Evolutionary conservation across 2,888 invertebrate species (phyloP).

Genomic region (Dasysyrphus albostriatus): DNA sequence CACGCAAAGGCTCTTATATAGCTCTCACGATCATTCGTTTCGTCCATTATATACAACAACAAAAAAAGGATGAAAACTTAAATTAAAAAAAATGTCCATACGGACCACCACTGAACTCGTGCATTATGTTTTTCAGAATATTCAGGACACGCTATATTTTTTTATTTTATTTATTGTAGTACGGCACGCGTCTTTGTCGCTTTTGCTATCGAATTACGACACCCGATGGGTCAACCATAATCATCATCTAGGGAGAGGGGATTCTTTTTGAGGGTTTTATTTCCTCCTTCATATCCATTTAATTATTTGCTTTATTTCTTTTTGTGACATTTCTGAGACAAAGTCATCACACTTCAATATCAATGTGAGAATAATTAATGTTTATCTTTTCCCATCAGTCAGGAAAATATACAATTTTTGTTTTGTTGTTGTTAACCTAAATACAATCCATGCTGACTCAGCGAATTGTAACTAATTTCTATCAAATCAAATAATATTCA

Average conservation of each 20-base stretch:
- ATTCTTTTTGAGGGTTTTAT: constrained; percentile 3
- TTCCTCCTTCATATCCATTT: constrained; percentile 6
- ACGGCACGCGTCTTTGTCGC: constrained; percentile 64
- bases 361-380: constrained; percentile 66
- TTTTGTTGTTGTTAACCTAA: background rate
- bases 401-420: no score
- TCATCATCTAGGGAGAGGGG: constrained; percentile 43
- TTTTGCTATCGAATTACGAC: constrained; percentile 71
- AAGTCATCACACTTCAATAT: constrained; percentile 46
- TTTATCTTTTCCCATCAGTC: constrained; percentile 53
- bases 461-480: constrained; percentile 42
- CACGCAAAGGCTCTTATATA: constrained; percentile 35
- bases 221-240: constrained; percentile 70
- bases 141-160: constrained; percentile 64
- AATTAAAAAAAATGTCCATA: constrained; percentile 67
- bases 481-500: constrained; percentile 34
- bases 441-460: constrained; percentile 18
- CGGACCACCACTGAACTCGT: background rate
- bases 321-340: constrained; percentile 4
- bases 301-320: constrained; percentile 39
- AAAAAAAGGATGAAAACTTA: constrained; percentile 42
- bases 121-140: constrained; percentile 25
- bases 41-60: background rate
- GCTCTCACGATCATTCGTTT: constrained; percentile 15
- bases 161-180: constrained; percentile 67